A percentile compares a stretch with the other conserved stretches of the same genome.
These are phyloP conservation scores for Microctonus aethiopoides DNA, from an alignment of 2,888 invertebrate species.

Conservation along the genomic window DNA sequence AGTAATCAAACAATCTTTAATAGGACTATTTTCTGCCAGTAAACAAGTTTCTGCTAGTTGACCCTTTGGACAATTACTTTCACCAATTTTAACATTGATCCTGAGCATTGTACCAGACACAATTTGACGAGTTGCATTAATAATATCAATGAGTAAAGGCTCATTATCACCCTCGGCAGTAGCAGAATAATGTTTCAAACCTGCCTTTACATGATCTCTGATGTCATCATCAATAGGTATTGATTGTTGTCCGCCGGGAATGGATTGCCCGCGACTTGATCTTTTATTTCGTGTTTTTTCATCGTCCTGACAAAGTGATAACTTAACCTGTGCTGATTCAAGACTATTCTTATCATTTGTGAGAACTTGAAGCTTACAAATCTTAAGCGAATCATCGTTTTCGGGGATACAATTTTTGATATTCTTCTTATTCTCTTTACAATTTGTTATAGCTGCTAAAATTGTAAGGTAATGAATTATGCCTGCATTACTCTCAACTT, in stretches of 20 bases:
- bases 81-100: slow-evolving; percentile 72
- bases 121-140: slow-evolving; percentile 68
- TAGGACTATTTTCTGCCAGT: slow-evolving; percentile 52
- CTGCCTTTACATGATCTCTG: slow-evolving; percentile 40
- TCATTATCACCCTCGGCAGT: slow-evolving; percentile 46
- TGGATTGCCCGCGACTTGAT: background rate
- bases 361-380: slow-evolving; percentile 70
- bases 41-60: slow-evolving; percentile 47
- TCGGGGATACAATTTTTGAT: slow-evolving; percentile 43
- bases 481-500: slow-evolving; percentile 57
- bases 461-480: slow-evolving; percentile 64
- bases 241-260: slow-evolving; percentile 39
- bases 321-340: slow-evolving; percentile 67
- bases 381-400: slow-evolving; percentile 60
- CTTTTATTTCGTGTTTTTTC: slow-evolving; percentile 32
- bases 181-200: slow-evolving; percentile 48
- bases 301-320: slow-evolving; percentile 68
- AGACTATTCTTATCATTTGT: slow-evolving; percentile 59
- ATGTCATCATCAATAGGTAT: slow-evolving; percentile 45
- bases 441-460: slow-evolving; percentile 67
- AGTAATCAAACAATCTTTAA: slow-evolving; percentile 66
- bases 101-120: slow-evolving; percentile 71
- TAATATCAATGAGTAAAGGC: slow-evolving; percentile 64
- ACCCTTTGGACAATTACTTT: slow-evolving; percentile 69
- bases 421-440: slow-evolving; percentile 52